phyloP scores from a whole-genome alignment of 1,140 invertebrate genomes.

The Camponotus floridanus region DNA sequence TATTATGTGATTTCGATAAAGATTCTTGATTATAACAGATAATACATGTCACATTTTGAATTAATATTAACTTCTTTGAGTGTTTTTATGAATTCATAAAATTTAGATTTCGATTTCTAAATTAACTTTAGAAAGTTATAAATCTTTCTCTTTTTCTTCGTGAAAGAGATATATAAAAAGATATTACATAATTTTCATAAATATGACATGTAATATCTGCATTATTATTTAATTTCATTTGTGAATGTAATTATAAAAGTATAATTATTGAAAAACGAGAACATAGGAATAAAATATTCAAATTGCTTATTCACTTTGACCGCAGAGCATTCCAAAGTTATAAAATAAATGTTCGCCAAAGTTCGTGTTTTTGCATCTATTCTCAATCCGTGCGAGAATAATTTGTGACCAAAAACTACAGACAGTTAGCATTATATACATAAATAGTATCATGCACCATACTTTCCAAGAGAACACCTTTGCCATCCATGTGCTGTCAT shows the following conservation, averaged over 20 bases:
- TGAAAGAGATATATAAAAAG: background rate
- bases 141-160: background rate
- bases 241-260: background rate
- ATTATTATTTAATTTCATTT: background rate
- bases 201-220: background rate
- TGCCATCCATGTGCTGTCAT: slow-evolving; percentile 16
- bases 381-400: background rate
- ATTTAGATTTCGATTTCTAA: slow-evolving; percentile 3
- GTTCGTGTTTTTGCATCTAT: background rate
- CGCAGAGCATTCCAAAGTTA: slow-evolving; percentile 44
- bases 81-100: background rate
- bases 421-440: background rate
- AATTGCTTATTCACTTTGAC: slow-evolving; percentile 29
- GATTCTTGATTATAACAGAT: background rate
- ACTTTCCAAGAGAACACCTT: slow-evolving; percentile 27
- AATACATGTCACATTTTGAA: background rate
- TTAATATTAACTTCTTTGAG: background rate
- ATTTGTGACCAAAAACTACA: slow-evolving; percentile 22
- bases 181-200: background rate
- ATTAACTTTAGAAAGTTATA: background rate
- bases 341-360: slow-evolving; percentile 36
- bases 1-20: background rate
- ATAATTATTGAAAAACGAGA: background rate
- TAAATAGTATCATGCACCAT: slow-evolving; percentile 18
- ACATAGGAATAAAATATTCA: background rate